Base-by-base conservation (phyloP, 2,113 vertebrate species). In the Falco punctatus region DNA sequence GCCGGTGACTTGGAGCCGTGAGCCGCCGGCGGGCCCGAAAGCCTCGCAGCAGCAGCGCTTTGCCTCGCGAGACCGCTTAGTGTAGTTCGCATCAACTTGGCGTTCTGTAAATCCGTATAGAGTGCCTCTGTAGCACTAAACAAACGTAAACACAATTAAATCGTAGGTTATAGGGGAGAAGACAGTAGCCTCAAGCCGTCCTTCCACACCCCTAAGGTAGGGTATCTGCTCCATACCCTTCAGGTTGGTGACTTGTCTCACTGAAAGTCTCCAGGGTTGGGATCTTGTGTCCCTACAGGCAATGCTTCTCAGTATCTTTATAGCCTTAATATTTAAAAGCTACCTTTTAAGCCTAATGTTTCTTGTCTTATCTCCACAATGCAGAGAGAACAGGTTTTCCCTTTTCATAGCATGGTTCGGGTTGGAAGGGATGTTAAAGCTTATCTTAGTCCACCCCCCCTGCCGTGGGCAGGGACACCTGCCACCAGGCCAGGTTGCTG, bases 1-100 rank as follows among this genome's bases (percentile, higher is more conserved):
- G 54, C 8, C 40, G 4, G 0, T 18, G 42, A 5, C 8, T 20
- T 10, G 33, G 64, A 67, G 19, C n/a, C 10, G 24, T 1, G 28
- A 16, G 2, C 12, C 12, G 33, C 16, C 35, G 10, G 30, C 5
- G 23, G 7, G 2, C 14, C 15, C 28, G 4, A 9, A 40, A 48
- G 33, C 12, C 4, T 48, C 49, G 9, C 18, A 16, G 73, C 42
- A 22, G 0, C 0, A 27, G 28, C 88, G 19, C 38, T 52, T 38
- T 38, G 38, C 38, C 38, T 57, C 10, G 1, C 11, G 5, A 38
- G 11, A 5, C 9, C 4, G 2, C 13, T 21, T 23, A 5, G 2
- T 27, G 33, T 55, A 0, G 6, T 18, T 59, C 51, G 24, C 13
- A 6, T n/a, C 30, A 20, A 22, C 10, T 17, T 13, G 2, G 6